Base-by-base conservation (phyloP, 35 echinoderm and acorn worm species). In the Heliocidaris erythrogramma region DNA sequence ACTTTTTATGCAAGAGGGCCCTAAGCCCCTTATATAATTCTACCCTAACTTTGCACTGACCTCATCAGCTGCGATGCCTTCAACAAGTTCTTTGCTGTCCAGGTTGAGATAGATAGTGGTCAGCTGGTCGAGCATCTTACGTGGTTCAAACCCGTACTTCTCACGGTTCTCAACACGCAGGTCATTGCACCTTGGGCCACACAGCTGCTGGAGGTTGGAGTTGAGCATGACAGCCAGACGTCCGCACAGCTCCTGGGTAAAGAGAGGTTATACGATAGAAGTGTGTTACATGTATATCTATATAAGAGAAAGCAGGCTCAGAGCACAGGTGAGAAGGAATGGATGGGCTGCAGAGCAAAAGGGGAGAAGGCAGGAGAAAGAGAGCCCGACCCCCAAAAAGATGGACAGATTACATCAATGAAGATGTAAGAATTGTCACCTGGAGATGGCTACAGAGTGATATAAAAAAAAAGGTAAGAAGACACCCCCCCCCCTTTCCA, bases 111-210 rank as follows among this genome's bases (percentile, higher is more conserved):
- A 99, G 90, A 99, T 99, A 48, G 95, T 96, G 87, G 98, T 97
- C 30, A 99, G 93, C 49, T 97, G 98, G 52, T 94, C 95, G 14
- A 99, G 97, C 97, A 99, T 97, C 97, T 97, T 97, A 59, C 96
- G 96, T 0, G 98, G 98, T 59, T 99, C 96, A 94, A 99, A 99
- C 49, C 98, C 98, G 48, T 99, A 99, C 97, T 99, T 99, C 60
- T 99, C 98, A 53, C 94, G 93, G 56, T 99, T 99, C 94, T 99
- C 98, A 24, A 99, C 98, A 16, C 94, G 95, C 32, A 99, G 94
- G 90, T 99, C 97, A 91, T 97, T 97, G 94, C 98, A 96, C 53
- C 97, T 96, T 85, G 95, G 96, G 21, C 98, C 97, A 78, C 97
- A 97, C 21, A 99, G 92, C 92, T 97, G 96, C 50, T 97, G 98